A percentile compares a stretch with the other conserved stretches of the same genome.
Evolutionary conservation across 2,888 invertebrate species (phyloP).

Genomic region (Theretra japonica): DNA sequence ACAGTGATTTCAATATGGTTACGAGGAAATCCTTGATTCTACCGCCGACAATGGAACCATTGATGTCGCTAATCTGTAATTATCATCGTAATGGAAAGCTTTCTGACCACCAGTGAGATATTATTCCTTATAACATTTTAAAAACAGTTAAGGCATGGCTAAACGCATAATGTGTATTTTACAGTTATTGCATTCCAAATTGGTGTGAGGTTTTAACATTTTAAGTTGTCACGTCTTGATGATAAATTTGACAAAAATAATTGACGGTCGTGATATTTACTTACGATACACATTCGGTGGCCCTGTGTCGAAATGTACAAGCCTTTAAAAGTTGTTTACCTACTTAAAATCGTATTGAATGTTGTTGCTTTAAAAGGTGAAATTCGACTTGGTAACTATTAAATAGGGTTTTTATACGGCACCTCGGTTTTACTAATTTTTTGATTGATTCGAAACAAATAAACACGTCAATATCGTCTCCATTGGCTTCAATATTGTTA

Average conservation of each 20-base stretch:
- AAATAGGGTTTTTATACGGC: background rate
- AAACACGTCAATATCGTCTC: background rate
- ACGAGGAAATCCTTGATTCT: conserved; percentile 2
- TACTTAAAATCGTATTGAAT: conserved; percentile 21
- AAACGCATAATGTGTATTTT: background rate
- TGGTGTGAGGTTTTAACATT: background rate
- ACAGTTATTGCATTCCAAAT: background rate
- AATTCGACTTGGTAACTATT: conserved; percentile 7
- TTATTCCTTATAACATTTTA: conserved; percentile 7
- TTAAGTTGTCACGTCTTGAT: no score
- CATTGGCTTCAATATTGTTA: background rate
- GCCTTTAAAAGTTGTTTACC: conserved; percentile 28
- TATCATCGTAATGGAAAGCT: conserved; percentile 13
- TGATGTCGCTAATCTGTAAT: conserved; percentile 20
- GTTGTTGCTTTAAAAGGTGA: conserved; percentile 8
- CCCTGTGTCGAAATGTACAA: conserved; percentile 26
- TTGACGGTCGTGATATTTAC: conserved; percentile 12
- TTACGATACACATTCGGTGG: conserved; percentile 18
- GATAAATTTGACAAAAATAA: background rate
- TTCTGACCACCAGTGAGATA: conserved; percentile 10
- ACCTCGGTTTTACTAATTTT: background rate
- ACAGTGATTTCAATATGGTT: conserved; percentile 13
- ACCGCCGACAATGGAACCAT: conserved; percentile 3
- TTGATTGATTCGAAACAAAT: background rate
- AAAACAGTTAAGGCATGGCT: background rate